A percentile compares a stretch with the other conserved stretches of the same genome.
phyloP scores from a whole-genome alignment of 2,113 vertebrate genomes.

The Oncorhynchus masou region DNA sequence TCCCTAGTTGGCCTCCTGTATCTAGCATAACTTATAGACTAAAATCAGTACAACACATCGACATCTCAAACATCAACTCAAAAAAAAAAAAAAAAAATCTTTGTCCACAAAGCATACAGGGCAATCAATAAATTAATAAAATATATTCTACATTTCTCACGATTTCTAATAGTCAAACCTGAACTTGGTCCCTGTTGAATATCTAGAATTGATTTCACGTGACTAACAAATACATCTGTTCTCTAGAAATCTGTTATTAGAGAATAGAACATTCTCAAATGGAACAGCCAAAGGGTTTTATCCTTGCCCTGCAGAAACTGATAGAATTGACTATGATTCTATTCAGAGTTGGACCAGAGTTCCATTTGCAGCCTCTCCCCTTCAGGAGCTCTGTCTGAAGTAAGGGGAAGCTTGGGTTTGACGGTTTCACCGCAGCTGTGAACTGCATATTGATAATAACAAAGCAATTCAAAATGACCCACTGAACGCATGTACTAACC shows the following conservation, averaged over 20 bases:
- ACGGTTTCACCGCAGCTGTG: too few species aligned
- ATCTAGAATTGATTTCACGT: constrained; percentile 46
- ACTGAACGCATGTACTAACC: too few species aligned
- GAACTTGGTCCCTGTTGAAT: constrained; percentile 71
- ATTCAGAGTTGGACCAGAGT: too few species aligned
- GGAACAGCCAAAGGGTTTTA: neutral
- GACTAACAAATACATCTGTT: constrained; percentile 22
- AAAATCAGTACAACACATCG: constrained; percentile 53
- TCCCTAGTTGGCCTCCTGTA: constrained; percentile 21
- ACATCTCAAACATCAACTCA: constrained; percentile 46
- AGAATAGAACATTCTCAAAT: neutral
- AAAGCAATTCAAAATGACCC: too few species aligned
- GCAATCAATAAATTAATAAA: constrained; percentile 79
- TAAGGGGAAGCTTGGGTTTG: too few species aligned
- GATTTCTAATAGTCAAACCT: constrained; percentile 71
- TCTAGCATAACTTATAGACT: constrained; percentile 55
- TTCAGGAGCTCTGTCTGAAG: too few species aligned
- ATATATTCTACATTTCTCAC: constrained; percentile 74
- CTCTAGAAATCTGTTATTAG: neutral
- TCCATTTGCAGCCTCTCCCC: too few species aligned
- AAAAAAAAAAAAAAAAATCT: constrained; percentile 32
- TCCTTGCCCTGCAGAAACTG: too few species aligned
- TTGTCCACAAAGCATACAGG: constrained; percentile 52
- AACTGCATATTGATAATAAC: too few species aligned
- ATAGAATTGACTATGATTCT: too few species aligned